Conservation (phyloP, 2,797 vertebrate species). For the Naso thynnoides region DNA sequence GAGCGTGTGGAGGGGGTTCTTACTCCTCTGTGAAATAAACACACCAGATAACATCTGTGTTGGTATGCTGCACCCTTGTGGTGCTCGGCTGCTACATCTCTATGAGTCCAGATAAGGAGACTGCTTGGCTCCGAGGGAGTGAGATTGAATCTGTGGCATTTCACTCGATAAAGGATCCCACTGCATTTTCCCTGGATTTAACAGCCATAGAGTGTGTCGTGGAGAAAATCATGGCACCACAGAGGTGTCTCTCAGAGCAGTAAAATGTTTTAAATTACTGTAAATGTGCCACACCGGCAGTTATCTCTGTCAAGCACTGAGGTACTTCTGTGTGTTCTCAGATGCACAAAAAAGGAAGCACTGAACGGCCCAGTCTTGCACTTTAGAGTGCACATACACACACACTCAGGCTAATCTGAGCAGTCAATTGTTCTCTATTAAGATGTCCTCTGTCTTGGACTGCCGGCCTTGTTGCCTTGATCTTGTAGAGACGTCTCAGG, state of each 20-base stretch:
- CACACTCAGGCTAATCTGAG: constrained; percentile 24
- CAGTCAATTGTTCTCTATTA: constrained; percentile 71
- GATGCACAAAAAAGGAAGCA: constrained; percentile 29
- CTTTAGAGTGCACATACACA: neutral
- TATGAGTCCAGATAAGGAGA: constrained; percentile 67
- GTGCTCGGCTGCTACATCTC: constrained; percentile 76
- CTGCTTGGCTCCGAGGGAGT: constrained; percentile 59
- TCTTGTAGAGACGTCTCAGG: constrained; percentile 51
- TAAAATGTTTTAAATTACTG: constrained; percentile 57
- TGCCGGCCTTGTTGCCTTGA: constrained; percentile 52
- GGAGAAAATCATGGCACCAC: constrained; percentile 24
- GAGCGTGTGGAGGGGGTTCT: constrained; percentile 14
- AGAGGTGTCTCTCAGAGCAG: constrained; percentile 30
- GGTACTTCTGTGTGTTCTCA: constrained; percentile 31
- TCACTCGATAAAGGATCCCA: constrained; percentile 65
- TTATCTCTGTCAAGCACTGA: constrained; percentile 46
- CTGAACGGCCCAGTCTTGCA: constrained; percentile 22
- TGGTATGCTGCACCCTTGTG: constrained; percentile 85
- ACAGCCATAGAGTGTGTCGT: constrained; percentile 25
- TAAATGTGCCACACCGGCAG: constrained; percentile 33
- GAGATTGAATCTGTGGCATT: constrained; percentile 75
- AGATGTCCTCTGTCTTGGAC: constrained; percentile 63
- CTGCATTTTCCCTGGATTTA: constrained; percentile 49
- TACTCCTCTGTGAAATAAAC: constrained; percentile 61
- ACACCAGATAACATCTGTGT: constrained; percentile 80